A percentile compares a stretch with the other conserved stretches of the same genome.
Conservation (phyloP, 1,140 invertebrate genomes). For the Zaprionus vittiger region DNA sequence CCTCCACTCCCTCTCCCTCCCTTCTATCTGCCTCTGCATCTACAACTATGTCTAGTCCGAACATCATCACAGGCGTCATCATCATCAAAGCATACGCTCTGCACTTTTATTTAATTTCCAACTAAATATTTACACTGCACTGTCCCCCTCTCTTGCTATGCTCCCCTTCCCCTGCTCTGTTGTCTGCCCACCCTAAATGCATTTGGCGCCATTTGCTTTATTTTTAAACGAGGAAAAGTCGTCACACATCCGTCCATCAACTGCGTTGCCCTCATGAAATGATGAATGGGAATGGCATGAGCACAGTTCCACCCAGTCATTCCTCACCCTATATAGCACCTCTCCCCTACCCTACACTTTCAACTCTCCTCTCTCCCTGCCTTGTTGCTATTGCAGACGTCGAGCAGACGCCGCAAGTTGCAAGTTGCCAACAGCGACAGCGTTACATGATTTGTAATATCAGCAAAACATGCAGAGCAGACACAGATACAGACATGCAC, state of each 20-base stretch:
- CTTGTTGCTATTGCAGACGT: slow-evolving; percentile 59
- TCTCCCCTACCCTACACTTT: background rate
- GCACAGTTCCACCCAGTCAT: slow-evolving; percentile 27
- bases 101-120: slow-evolving; percentile 65
- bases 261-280: slow-evolving; percentile 45
- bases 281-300: slow-evolving; percentile 63
- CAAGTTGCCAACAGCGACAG: slow-evolving; percentile 51
- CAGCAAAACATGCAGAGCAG: slow-evolving; percentile 60
- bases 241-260: slow-evolving; percentile 82
- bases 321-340: background rate
- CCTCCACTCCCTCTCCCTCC: background rate
- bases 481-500: slow-evolving; percentile 12
- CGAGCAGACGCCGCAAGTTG: slow-evolving; percentile 60
- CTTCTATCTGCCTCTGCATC: background rate
- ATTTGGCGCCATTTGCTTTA: slow-evolving; percentile 77
- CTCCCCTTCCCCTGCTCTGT: background rate
- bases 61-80: slow-evolving; percentile 2
- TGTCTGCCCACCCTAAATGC: slow-evolving; percentile 48
- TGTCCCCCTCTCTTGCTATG: background rate
- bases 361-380: slow-evolving; percentile 6
- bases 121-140: slow-evolving; percentile 56
- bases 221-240: slow-evolving; percentile 72
- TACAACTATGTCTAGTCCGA: background rate
- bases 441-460: slow-evolving; percentile 81
- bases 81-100: slow-evolving; percentile 44